Evolutionary conservation across 2,888 invertebrate species (phyloP).

Genomic region (Pogonocherus hispidulus): DNA sequence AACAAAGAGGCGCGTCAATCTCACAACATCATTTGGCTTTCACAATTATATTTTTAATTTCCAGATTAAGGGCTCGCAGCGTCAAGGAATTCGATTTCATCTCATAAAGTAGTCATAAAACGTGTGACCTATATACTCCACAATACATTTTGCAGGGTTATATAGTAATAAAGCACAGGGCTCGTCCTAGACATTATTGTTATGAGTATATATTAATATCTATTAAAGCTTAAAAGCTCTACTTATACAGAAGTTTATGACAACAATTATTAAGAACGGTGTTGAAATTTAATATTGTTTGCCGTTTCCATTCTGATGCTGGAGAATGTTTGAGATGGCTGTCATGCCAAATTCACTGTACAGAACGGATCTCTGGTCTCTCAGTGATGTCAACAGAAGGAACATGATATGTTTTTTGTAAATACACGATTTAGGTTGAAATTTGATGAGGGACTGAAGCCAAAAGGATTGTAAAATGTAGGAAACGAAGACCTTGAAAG

Average conservation of each 20-base stretch:
- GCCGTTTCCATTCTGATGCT: too few relatives aligned
- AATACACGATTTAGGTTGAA: too few relatives aligned
- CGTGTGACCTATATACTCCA: constrained; percentile 9
- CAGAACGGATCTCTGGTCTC: too few relatives aligned
- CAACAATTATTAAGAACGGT: too few relatives aligned
- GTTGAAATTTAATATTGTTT: too few relatives aligned
- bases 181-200: background rate
- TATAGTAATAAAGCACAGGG: constrained; percentile 3
- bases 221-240: background rate
- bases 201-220: background rate
- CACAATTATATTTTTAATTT: constrained; percentile 15
- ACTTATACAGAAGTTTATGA: background rate
- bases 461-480: too few relatives aligned
- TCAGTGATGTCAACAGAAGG: too few relatives aligned
- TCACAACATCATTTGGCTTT: background rate
- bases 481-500: too few relatives aligned
- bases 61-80: background rate
- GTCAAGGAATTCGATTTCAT: background rate
- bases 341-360: too few relatives aligned
- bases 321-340: too few relatives aligned
- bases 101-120: constrained; percentile 15
- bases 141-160: background rate
- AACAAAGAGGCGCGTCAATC: background rate
- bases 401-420: too few relatives aligned
- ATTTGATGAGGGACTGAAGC: too few relatives aligned